These are phyloP conservation scores for Pseudochirops corinnae DNA, from an alignment of 2,797 vertebrate genomes.

Conservation along the genomic window DNA sequence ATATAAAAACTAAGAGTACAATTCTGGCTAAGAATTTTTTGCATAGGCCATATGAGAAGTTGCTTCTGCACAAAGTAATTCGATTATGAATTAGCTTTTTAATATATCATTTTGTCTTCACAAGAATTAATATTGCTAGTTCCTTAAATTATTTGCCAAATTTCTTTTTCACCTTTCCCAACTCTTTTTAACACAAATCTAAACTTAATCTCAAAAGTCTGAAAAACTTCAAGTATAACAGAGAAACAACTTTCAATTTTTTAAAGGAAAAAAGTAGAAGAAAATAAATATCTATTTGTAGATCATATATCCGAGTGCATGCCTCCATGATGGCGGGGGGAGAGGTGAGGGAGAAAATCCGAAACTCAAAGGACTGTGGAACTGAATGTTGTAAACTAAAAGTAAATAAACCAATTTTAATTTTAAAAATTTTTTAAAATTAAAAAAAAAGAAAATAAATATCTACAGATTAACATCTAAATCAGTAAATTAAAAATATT, in stretches of 20 bases:
- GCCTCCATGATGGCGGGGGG: no score
- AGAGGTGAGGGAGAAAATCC: no score
- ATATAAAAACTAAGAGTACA: neutral
- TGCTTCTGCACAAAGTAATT: neutral
- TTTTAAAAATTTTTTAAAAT: no score
- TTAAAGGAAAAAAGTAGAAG: conserved; percentile 47
- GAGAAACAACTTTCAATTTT: conserved; percentile 32
- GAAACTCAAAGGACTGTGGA: no score
- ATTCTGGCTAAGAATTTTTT: neutral
- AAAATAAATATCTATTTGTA: neutral
- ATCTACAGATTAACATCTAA: conserved; percentile 35
- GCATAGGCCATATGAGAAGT: neutral
- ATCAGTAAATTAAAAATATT: conserved; percentile 9
- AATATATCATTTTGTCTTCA: conserved; percentile 49
- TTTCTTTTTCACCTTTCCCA: neutral
- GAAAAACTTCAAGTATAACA: conserved; percentile 43
- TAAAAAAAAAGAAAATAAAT: neutral
- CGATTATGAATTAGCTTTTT: neutral
- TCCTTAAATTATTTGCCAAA: neutral
- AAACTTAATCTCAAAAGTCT: conserved; percentile 9
- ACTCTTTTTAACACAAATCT: neutral
- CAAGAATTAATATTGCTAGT: conserved; percentile 31
- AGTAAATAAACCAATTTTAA: no score
- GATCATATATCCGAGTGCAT: no score
- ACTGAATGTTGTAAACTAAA: no score